Evolutionary conservation across 1,140 invertebrate genomes (phyloP), one percentile per base, ranked within the genome.

Genomic region (Formica exsecta): DNA sequence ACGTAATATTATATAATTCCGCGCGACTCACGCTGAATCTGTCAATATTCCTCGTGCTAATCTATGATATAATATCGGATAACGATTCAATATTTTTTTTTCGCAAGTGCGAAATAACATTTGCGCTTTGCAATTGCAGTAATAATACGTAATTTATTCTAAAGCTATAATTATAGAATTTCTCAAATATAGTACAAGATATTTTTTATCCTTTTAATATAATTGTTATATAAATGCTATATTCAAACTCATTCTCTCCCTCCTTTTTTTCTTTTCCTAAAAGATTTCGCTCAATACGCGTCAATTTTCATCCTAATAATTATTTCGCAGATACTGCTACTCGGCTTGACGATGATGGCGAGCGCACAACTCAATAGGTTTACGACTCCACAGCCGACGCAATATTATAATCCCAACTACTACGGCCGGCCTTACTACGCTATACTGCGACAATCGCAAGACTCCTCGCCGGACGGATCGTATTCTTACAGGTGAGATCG

Each of bases 401-500:
- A 83, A 48, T 83, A 83, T 61, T 91, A 91, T 66, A 88, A 88
- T 73, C 91, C 91, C 59, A 85, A 91, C 25, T 91, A 91, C 19
- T 86, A 90, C 19, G 86, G 88, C 11, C 75, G 90, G 38, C 88
- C 84, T 83, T 83, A 22, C 54, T 90, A 79, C 64, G 88, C 92
- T 9, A 92, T 92, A 85, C 57, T 92, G 70, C 85, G 88, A 80
- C 92, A 92, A 68, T 85, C 83, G 3, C 91, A 92, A 85, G 90
- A 92, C 85, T 68, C 87, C 22, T 75, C 91, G 29, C 91, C 90
- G 65, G 92, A 92, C 66, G 92, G 92, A 80, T 92, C 92, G 11
- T 92, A 92, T 22, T 88, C 92, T 41, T 92, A 92, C 90, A 92
- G 92, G 92, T 92, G 71, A 90, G 89, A 80, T 86, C 71, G 87